Conservation (phyloP, 2,113 vertebrate species). For the Mustelus asterias region DNA sequence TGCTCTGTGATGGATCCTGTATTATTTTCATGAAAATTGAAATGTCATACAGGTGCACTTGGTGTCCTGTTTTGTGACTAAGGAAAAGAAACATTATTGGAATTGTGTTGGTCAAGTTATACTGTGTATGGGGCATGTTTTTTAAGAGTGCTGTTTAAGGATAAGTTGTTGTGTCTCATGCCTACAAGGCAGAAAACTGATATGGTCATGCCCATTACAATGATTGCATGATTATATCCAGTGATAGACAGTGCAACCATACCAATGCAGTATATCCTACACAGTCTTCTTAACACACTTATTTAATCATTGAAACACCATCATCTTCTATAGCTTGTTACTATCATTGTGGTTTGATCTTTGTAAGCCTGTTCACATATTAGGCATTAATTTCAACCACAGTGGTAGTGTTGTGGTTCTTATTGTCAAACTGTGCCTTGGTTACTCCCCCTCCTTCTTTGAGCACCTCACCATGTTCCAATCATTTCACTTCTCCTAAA, state of each 20-base stretch:
- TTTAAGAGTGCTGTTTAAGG: neutral
- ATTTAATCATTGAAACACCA: neutral
- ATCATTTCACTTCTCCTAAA: neutral
- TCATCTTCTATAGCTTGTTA: neutral
- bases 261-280: neutral
- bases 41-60: neutral
- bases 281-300: neutral
- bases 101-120: neutral
- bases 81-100: neutral
- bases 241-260: neutral
- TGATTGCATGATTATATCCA: neutral
- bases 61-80: neutral
- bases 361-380: neutral
- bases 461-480: neutral
- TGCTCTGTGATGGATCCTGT: neutral
- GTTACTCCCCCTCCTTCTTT: neutral
- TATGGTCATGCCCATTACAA: neutral
- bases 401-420: neutral
- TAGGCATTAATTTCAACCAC: neutral
- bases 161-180: neutral
- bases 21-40: neutral
- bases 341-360: neutral
- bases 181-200: neutral
- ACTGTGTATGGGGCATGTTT: neutral
- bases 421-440: neutral